Percentiles rank a stretch among this genome's conserved stretches.
Conservation (phyloP, 2,113 vertebrate genomes). For the Onychostoma macrolepis region DNA sequence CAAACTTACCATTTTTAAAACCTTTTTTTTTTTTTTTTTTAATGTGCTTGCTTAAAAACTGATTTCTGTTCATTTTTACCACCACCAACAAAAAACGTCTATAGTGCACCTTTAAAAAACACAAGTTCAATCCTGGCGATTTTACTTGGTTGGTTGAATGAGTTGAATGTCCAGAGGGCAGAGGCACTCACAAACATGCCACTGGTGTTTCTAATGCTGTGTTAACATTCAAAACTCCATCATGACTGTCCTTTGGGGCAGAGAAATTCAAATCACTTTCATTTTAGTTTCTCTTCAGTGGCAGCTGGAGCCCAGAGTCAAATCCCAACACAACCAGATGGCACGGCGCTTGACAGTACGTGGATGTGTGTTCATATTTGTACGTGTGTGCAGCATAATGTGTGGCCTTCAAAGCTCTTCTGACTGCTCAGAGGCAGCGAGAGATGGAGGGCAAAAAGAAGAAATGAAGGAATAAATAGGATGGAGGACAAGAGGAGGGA, state of each 20-base stretch:
- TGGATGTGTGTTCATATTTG: conserved; percentile 19
- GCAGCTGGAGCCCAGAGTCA: conserved; percentile 40
- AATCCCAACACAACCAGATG: conserved; percentile 38
- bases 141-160: conserved; percentile 7
- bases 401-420: conserved; percentile 35
- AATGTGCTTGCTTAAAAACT: neutral
- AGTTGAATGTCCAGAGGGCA: conserved; percentile 30
- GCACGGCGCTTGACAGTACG: neutral
- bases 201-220: conserved; percentile 37
- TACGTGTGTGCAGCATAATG: conserved; percentile 32
- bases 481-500: neutral
- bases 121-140: neutral
- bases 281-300: conserved; percentile 40
- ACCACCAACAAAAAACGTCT: neutral
- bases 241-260: conserved; percentile 22
- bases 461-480: conserved; percentile 22
- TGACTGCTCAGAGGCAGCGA: conserved; percentile 21
- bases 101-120: neutral
- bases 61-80: neutral
- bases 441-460: conserved; percentile 24
- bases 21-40: too few relatives aligned
- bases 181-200: conserved; percentile 36
- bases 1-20: too few relatives aligned
- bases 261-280: conserved; percentile 43
- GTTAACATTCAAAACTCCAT: conserved; percentile 46